phyloP scores from a whole-genome alignment of 2,797 vertebrate genomes.

The Pachyuromys duprasi region DNA sequence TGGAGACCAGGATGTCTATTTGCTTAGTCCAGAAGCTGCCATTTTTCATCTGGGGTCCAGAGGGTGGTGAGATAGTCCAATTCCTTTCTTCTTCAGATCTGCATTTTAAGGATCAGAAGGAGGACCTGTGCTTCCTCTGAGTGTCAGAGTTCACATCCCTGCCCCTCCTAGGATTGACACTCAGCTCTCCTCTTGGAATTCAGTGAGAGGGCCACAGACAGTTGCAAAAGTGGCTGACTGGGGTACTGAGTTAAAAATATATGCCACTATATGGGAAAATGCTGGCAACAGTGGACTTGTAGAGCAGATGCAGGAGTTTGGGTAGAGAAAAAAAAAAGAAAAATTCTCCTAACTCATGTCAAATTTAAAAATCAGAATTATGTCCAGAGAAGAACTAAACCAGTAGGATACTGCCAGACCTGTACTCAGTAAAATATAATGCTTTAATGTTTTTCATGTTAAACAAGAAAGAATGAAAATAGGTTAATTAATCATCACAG shows the following conservation, averaged over 20 bases:
- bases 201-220: neutral
- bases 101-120: neutral
- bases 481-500: constrained; percentile 52
- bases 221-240: neutral
- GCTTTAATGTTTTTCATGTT: constrained; percentile 50
- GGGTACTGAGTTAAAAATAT: neutral
- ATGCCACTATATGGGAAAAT: neutral
- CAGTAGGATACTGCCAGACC: neutral
- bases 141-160: neutral
- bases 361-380: constrained; percentile 30
- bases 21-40: neutral
- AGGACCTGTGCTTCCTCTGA: neutral
- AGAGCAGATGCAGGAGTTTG: neutral
- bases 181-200: neutral
- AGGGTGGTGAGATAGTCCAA: neutral
- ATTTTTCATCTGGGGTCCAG: neutral
- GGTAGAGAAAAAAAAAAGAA: neutral
- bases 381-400: constrained; percentile 24
- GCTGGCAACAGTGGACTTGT: neutral
- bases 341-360: neutral
- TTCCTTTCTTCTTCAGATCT: neutral
- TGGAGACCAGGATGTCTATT: neutral
- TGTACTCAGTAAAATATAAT: constrained; percentile 50
- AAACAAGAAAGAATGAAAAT: constrained; percentile 68
- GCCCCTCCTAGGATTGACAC: neutral